Percentiles rank a stretch among this genome's conserved stretches.
phyloP scores from a whole-genome alignment of 1,140 invertebrate species.

The Brachionus calyciflorus region DNA sequence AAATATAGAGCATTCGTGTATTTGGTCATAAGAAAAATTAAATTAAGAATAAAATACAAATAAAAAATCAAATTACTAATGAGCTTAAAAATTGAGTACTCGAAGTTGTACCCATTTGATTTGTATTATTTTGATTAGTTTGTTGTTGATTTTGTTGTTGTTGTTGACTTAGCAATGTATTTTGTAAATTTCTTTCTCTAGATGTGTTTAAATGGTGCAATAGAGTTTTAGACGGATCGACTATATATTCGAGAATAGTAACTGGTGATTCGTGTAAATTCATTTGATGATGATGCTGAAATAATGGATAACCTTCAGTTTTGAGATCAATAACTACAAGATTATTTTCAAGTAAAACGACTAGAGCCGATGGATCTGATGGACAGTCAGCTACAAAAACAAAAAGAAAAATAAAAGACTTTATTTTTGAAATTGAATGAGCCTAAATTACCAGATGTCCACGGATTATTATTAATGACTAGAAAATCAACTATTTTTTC shows the following conservation, averaged over 20 bases:
- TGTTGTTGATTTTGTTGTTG: conserved; percentile 19
- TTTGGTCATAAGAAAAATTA: too few species aligned
- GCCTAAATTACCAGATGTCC: conserved; percentile 60
- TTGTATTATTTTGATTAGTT: background rate
- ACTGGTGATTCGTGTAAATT: conserved; percentile 96
- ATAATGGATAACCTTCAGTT: conserved; percentile 90
- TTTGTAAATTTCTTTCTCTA: background rate
- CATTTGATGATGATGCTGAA: conserved; percentile 99
- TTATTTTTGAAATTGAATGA: background rate
- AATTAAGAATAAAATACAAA: too few species aligned
- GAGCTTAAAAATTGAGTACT: conserved; percentile 36
- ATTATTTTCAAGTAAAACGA: conserved; percentile 94
- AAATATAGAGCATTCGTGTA: too few species aligned
- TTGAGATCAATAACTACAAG: conserved; percentile 93
- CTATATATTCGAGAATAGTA: conserved; percentile 62
- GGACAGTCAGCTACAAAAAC: conserved; percentile 67
- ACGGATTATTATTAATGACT: conserved; percentile 86
- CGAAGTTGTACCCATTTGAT: background rate
- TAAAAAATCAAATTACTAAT: background rate
- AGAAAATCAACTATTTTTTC: conserved; percentile 96
- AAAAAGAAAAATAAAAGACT: background rate
- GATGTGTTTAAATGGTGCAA: conserved; percentile 9
- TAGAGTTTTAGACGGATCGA: background rate
- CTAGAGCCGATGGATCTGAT: conserved; percentile 90
- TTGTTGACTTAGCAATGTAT: background rate